These are phyloP conservation scores for Trichomalopsis sarcophagae DNA, from an alignment of 1,140 invertebrate genomes.

Conservation along the genomic window DNA sequence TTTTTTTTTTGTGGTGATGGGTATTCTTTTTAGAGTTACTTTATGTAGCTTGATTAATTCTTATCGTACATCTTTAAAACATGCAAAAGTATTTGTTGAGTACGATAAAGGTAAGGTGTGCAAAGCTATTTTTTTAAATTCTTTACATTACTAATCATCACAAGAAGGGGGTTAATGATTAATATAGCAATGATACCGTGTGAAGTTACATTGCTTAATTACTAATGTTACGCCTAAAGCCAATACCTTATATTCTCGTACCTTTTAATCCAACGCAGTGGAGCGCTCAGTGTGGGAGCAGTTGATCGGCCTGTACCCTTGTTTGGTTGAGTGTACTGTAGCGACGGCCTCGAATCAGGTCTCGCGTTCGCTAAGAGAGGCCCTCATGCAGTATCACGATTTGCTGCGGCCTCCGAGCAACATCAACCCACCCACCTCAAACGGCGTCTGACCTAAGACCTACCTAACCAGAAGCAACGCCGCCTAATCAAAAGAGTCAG, in stretches of 20 bases:
- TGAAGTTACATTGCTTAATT: too few relatives aligned
- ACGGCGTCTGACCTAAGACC: slow-evolving; percentile 70
- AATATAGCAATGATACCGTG: too few relatives aligned
- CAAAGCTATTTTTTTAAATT: too few relatives aligned
- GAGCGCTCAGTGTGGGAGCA: slow-evolving; percentile 94
- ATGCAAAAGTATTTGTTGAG: background rate
- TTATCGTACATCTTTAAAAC: too few relatives aligned
- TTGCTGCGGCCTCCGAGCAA: slow-evolving; percentile 82
- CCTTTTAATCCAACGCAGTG: slow-evolving; percentile 76
- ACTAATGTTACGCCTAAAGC: background rate
- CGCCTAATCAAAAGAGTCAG: slow-evolving; percentile 15
- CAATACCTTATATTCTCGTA: background rate
- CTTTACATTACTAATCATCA: too few relatives aligned
- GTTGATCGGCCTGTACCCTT: slow-evolving; percentile 92
- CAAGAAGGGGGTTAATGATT: too few relatives aligned
- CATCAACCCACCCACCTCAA: slow-evolving; percentile 62
- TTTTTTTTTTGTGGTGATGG: background rate
- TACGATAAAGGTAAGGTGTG: background rate
- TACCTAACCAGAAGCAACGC: slow-evolving; percentile 57
- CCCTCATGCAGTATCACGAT: slow-evolving; percentile 91
- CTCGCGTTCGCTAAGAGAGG: slow-evolving; percentile 88
- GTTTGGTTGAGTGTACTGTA: slow-evolving; percentile 91
- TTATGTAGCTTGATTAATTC: background rate
- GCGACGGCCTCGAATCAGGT: slow-evolving; percentile 84
- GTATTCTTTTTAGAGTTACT: background rate